Evolutionary conservation across 1,140 invertebrate genomes (phyloP).

Genomic region (Drosophila nebulosa): DNA sequence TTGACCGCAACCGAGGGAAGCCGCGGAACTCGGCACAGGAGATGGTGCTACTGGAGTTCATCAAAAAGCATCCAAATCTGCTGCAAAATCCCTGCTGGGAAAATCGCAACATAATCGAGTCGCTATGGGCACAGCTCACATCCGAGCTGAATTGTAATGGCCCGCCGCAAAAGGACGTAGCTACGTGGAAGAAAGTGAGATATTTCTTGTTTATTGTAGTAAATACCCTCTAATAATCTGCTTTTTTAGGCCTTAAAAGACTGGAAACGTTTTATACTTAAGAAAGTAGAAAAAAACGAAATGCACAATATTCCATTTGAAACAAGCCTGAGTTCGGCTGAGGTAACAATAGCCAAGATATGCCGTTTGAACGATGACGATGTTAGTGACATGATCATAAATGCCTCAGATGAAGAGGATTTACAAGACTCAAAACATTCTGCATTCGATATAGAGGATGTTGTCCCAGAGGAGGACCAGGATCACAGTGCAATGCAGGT

Average conservation of each 20-base stretch:
- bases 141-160: constrained; percentile 44
- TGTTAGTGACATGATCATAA: constrained; percentile 53
- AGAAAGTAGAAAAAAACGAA: constrained; percentile 67
- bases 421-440: constrained; percentile 50
- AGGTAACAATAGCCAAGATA: constrained; percentile 60
- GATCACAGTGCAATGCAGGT: constrained; percentile 40
- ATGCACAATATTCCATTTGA: constrained; percentile 57
- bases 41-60: constrained; percentile 52
- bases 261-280: constrained; percentile 67
- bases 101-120: constrained; percentile 37
- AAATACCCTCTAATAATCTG: neutral
- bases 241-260: constrained; percentile 50
- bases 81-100: constrained; percentile 64
- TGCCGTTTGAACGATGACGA: constrained; percentile 60
- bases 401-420: constrained; percentile 62
- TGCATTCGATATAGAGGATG: constrained; percentile 54
- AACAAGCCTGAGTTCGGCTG: constrained; percentile 50
- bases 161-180: constrained; percentile 55
- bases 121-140: constrained; percentile 57
- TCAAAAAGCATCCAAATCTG: constrained; percentile 53
- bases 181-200: constrained; percentile 58
- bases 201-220: neutral
- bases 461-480: constrained; percentile 55
- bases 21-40: constrained; percentile 56
- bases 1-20: constrained; percentile 52